Conservation (phyloP, 2,888 invertebrate species). For the Tinea trinotella region DNA sequence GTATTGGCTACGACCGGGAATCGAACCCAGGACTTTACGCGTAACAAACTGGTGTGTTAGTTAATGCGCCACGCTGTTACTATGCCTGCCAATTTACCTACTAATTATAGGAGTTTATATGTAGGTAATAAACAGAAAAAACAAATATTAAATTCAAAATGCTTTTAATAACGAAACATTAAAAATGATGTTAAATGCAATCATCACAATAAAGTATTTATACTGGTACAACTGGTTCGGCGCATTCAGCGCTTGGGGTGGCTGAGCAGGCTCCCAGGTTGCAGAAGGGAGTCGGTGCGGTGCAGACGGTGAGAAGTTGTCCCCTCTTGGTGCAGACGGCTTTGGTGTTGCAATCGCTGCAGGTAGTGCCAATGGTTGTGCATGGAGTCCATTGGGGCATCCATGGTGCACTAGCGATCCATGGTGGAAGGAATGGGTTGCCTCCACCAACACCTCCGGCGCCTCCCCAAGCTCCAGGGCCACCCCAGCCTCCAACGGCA, state of each 20-base stretch:
- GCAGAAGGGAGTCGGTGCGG: slow-evolving; percentile 56
- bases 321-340: slow-evolving; percentile 55
- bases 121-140: background rate
- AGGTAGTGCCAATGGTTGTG: slow-evolving; percentile 42
- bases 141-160: background rate
- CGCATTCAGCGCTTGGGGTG: slow-evolving; percentile 49
- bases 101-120: too few species aligned
- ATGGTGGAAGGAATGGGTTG: slow-evolving; percentile 55
- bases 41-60: too few species aligned
- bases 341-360: slow-evolving; percentile 50
- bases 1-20: too few species aligned
- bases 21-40: too few species aligned
- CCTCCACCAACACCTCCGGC: slow-evolving; percentile 19
- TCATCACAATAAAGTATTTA: background rate
- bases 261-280: slow-evolving; percentile 62
- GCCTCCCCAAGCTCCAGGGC: slow-evolving; percentile 30
- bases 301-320: slow-evolving; percentile 43
- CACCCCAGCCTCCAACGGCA: slow-evolving; percentile 23
- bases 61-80: too few species aligned
- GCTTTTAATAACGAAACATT: background rate
- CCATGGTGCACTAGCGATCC: slow-evolving; percentile 53
- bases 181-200: slow-evolving; percentile 8
- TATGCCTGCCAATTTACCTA: too few species aligned
- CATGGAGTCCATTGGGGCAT: slow-evolving; percentile 52
- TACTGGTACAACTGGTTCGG: slow-evolving; percentile 26